Conservation (phyloP, 1,140 invertebrate genomes). For the Rhynchophorus ferrugineus region DNA sequence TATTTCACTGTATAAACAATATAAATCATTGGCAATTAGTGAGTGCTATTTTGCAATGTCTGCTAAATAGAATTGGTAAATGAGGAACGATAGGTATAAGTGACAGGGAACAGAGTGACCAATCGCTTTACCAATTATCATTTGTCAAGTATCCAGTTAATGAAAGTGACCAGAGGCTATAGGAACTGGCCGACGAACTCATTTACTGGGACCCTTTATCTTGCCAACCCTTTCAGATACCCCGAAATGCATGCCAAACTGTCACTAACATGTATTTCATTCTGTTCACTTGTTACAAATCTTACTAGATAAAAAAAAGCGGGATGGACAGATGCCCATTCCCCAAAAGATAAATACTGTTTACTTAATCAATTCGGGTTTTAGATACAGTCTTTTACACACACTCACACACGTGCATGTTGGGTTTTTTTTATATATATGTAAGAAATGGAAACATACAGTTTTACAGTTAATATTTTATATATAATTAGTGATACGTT, state of each 20-base stretch:
- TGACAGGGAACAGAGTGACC: conserved; percentile 39
- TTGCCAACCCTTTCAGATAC: conserved; percentile 36
- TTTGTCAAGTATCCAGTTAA: conserved; percentile 41
- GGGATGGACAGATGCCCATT: conserved; percentile 8
- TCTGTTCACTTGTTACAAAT: conserved; percentile 15
- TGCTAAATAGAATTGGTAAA: conserved; percentile 32
- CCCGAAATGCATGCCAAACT: conserved; percentile 34
- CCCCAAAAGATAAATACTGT: conserved; percentile 8
- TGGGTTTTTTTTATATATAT: too few species aligned
- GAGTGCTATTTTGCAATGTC: conserved; percentile 28
- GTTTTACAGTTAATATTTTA: too few species aligned
- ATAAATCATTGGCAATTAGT: conserved; percentile 33
- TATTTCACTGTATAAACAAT: conserved; percentile 27
- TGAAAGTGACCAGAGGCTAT: conserved; percentile 40
- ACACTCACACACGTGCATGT: too few species aligned
- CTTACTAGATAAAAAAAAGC: conserved; percentile 24
- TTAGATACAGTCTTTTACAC: too few species aligned
- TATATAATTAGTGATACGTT: too few species aligned
- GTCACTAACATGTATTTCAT: conserved; percentile 36
- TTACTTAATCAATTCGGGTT: conserved; percentile 12
- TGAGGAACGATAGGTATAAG: conserved; percentile 33
- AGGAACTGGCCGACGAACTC: conserved; percentile 32
- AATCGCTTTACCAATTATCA: conserved; percentile 41
- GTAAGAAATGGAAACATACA: too few species aligned
- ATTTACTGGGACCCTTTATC: conserved; percentile 38